Percentiles rank a stretch among this genome's conserved stretches.
These are phyloP conservation scores for Mormyrops attenuatus DNA, from an alignment of 2,797 vertebrate species.

Conservation along the genomic window DNA sequence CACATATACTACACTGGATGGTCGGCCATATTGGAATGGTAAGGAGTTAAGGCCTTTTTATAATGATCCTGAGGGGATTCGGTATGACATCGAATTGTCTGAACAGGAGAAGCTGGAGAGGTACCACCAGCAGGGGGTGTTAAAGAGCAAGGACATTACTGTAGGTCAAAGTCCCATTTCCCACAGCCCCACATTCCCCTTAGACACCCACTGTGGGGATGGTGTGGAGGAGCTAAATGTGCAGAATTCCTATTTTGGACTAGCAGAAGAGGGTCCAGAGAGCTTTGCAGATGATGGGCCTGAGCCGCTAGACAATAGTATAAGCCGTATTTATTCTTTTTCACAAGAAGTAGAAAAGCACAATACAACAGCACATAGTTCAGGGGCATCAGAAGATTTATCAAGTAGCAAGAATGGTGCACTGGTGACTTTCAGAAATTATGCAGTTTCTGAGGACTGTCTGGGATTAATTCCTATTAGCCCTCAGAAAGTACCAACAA, in stretches of 20 bases:
- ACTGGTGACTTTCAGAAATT: constrained; percentile 20
- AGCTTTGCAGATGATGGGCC: constrained; percentile 13
- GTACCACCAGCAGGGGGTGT: neutral
- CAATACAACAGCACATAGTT: neutral
- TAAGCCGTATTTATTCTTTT: constrained; percentile 25
- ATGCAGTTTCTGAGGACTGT: constrained; percentile 10
- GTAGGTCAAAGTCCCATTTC: neutral
- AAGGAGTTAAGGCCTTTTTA: constrained; percentile 22
- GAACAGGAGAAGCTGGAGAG: constrained; percentile 21
- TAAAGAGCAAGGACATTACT: neutral
- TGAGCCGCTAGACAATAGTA: constrained; percentile 19
- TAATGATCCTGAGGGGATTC: constrained; percentile 16
- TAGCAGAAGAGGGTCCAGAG: constrained; percentile 13
- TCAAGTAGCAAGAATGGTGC: neutral
- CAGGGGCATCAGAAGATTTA: constrained; percentile 20
- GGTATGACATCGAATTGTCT: constrained; percentile 17
- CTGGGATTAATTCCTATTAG: constrained; percentile 12
- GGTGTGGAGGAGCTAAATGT: neutral
- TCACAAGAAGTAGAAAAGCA: constrained; percentile 23
- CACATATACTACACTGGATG: constrained; percentile 18
- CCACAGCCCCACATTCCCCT: constrained; percentile 1
- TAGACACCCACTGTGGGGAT: constrained; percentile 6
- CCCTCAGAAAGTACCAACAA: constrained; percentile 27
- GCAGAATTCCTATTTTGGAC: neutral
- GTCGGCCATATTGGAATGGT: constrained; percentile 31